Evolutionary conservation across 2,888 invertebrate species (phyloP).

Genomic region (Ophioninae sp.): DNA sequence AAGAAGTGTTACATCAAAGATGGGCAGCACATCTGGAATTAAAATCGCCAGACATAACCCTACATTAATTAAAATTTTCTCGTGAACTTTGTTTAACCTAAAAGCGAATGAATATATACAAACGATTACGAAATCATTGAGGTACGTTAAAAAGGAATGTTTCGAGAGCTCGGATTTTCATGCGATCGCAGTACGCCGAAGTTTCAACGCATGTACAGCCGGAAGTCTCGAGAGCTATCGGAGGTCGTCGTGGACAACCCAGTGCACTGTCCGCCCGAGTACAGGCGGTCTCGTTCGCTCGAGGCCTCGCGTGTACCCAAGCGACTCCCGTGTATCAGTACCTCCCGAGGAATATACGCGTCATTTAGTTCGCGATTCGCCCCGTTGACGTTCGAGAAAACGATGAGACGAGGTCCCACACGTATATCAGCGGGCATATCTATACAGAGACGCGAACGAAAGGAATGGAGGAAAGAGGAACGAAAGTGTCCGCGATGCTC

Average conservation of each 20-base stretch:
- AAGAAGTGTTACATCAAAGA: too few relatives aligned
- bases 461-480: constrained; percentile 57
- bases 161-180: too few relatives aligned
- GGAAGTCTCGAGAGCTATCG: constrained; percentile 48
- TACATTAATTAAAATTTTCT: too few relatives aligned
- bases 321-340: constrained; percentile 7
- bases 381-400: constrained; percentile 56
- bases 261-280: constrained; percentile 50
- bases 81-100: too few relatives aligned
- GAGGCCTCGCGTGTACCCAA: not conserved
- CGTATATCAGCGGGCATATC: constrained; percentile 4
- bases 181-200: too few relatives aligned
- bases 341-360: constrained; percentile 34
- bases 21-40: too few relatives aligned
- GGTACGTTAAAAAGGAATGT: too few relatives aligned
- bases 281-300: constrained; percentile 13
- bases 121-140: too few relatives aligned
- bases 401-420: constrained; percentile 43
- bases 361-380: constrained; percentile 55
- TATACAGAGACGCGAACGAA: constrained; percentile 26
- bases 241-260: constrained; percentile 30
- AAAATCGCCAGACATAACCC: too few relatives aligned
- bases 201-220: constrained; percentile 10
- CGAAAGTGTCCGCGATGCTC: constrained; percentile 49
- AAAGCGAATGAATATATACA: too few relatives aligned